Evolutionary conservation across 2,797 vertebrate species (phyloP).

Genomic region (Botia kubotai): DNA sequence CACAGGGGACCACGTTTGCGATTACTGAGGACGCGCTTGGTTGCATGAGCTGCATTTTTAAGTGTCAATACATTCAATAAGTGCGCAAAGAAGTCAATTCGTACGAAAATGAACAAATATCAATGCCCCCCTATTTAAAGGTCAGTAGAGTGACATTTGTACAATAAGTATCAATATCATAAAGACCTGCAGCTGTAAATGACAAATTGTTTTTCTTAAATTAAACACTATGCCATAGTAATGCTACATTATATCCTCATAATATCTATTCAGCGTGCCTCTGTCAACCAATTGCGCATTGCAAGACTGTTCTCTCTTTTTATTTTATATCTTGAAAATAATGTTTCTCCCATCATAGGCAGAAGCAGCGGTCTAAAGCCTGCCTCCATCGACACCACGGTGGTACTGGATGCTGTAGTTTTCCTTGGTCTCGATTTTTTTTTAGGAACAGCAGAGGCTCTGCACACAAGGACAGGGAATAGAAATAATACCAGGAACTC

Average conservation of each 20-base stretch:
- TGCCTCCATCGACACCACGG: constrained; percentile 71
- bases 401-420: constrained; percentile 66
- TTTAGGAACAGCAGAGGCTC: constrained; percentile 60
- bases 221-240: too few relatives aligned
- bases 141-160: constrained; percentile 8
- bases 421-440: constrained; percentile 41
- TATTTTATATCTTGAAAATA: constrained; percentile 60
- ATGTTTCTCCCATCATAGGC: constrained; percentile 71
- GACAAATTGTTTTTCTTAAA: too few relatives aligned
- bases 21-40: too few relatives aligned
- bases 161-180: too few relatives aligned
- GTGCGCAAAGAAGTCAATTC: background rate
- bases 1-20: too few relatives aligned
- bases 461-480: constrained; percentile 69
- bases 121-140: background rate
- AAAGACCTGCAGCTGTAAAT: too few relatives aligned
- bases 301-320: constrained; percentile 24
- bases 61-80: too few relatives aligned
- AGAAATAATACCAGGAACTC: constrained; percentile 63
- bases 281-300: too few relatives aligned
- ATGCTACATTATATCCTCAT: too few relatives aligned
- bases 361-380: constrained; percentile 77
- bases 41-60: too few relatives aligned
- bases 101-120: constrained; percentile 23
- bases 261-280: too few relatives aligned